These are phyloP conservation scores for Calliphora vomitoria DNA, from an alignment of 2,888 invertebrate species.

Conservation along the genomic window DNA sequence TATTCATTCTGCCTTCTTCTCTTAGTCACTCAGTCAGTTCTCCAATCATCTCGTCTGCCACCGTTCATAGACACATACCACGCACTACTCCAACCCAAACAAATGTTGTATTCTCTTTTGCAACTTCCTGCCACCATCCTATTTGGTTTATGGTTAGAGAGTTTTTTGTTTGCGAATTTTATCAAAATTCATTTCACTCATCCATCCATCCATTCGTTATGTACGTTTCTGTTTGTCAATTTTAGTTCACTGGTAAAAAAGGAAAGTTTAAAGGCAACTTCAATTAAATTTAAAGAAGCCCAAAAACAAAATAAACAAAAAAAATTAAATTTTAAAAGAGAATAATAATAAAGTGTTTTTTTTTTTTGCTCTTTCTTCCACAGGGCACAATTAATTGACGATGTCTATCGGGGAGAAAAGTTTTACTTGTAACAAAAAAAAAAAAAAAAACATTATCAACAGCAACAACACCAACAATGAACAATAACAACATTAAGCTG, in stretches of 20 bases:
- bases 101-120: slow-evolving; percentile 18
- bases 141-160: slow-evolving; percentile 33
- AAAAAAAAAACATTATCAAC: not conserved
- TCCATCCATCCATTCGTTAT: not conserved
- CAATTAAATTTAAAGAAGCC: slow-evolving; percentile 27
- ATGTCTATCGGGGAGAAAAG: slow-evolving; percentile 49
- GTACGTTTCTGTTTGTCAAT: slow-evolving; percentile 38
- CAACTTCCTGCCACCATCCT: not conserved
- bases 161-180: slow-evolving; percentile 48
- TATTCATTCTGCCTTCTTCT: slow-evolving; percentile 22
- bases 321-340: slow-evolving; percentile 1
- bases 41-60: not conserved
- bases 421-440: slow-evolving; percentile 7
- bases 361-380: slow-evolving; percentile 25
- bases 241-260: slow-evolving; percentile 9
- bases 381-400: slow-evolving; percentile 65
- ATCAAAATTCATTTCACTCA: slow-evolving; percentile 43
- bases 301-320: slow-evolving; percentile 10
- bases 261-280: slow-evolving; percentile 42
- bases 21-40: not conserved
- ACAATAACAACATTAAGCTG: slow-evolving; percentile 16
- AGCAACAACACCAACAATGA: not conserved
- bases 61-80: not conserved
- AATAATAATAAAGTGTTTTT: slow-evolving; percentile 11
- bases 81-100: not conserved